Conservation (phyloP, 2,113 vertebrate species). For the Labeo rohita region DNA sequence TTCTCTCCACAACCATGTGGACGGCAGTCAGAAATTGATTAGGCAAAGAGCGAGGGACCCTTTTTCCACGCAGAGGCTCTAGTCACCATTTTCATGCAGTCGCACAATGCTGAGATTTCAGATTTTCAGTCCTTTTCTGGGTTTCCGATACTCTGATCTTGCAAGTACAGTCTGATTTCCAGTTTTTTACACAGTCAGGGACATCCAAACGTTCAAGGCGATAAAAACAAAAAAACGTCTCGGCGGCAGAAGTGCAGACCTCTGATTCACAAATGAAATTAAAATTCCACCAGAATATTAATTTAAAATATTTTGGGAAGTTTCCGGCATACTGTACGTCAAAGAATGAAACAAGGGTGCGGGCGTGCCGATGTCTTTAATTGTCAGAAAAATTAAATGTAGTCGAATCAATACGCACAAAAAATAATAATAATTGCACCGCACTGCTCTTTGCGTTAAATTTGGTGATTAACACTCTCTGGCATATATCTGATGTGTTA, state of each 20-base stretch:
- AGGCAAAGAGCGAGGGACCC: conserved; percentile 63
- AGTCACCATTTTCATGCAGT: conserved; percentile 55
- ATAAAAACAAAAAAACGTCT: conserved; percentile 70
- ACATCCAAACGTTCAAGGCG: conserved; percentile 59
- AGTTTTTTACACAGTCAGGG: conserved; percentile 44
- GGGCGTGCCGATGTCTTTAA: not conserved
- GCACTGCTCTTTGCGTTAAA: not conserved
- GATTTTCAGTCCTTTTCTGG: conserved; percentile 33
- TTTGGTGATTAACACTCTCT: conserved; percentile 10
- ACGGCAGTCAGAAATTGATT: conserved; percentile 75
- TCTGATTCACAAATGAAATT: conserved; percentile 62
- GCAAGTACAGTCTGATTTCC: conserved; percentile 70
- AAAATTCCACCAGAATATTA: conserved; percentile 19
- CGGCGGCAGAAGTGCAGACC: conserved; percentile 66
- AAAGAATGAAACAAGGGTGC: not conserved
- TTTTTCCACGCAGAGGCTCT: conserved; percentile 63
- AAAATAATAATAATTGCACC: conserved; percentile 5
- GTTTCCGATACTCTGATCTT: conserved; percentile 60
- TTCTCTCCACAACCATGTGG: conserved; percentile 68
- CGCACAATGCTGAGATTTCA: conserved; percentile 65
- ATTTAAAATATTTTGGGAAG: not conserved
- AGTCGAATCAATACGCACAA: not conserved
- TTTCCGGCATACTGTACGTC: not conserved
- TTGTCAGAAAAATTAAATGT: not conserved
- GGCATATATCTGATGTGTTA: conserved; percentile 53